Evolutionary conservation across 2,113 vertebrate genomes (phyloP), one percentile per base, ranked within the genome.

Genomic region (Polypterus bichir): DNA sequence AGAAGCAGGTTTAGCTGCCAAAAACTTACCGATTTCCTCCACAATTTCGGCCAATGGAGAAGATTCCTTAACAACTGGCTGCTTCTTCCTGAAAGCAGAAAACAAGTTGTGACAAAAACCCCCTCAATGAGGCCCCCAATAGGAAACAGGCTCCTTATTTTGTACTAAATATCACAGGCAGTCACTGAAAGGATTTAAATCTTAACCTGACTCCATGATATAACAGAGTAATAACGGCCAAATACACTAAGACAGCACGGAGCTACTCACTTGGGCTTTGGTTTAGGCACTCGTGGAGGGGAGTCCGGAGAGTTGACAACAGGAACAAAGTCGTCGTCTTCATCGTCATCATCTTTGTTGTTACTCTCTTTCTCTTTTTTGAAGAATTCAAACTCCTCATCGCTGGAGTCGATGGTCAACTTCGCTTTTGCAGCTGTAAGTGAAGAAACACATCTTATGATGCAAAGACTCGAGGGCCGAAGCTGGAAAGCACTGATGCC

Each of bases 321-420:
- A 6, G 52, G 3, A 0, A 80, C 77, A 1, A 83, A 82, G 62
- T 70, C 71, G 9, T 10, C 27, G 4, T 74, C 68, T 0, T 77
- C 67, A 9, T 62, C 67, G 1, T 78, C 74, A 1, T 27, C 64
- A 7, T 44, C 68, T 45, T 5, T 57, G 52, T 73, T 80, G 3
- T 62, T 62, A 48, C 69, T 67, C 0, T 27, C 27, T 27, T 61
- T 27, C 7, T 62, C 66, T 71, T 77, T 82, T 3, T 1, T 51
- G 59, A 54, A 65, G 62, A 71, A 67, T 1, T 68, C 66, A 59
- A 74, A 79, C 7, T 81, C 73, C 44, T 85, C 84, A 8, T 82
- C 82, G 72, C 80, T 81, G 1, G 79, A 80, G 27, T 44, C 56
- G 6, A 11, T 27, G 27, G 6, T 72, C 72, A 79, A 81, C 61